Conservation (phyloP, 2,888 invertebrate species). For the Polia nebulosa region DNA sequence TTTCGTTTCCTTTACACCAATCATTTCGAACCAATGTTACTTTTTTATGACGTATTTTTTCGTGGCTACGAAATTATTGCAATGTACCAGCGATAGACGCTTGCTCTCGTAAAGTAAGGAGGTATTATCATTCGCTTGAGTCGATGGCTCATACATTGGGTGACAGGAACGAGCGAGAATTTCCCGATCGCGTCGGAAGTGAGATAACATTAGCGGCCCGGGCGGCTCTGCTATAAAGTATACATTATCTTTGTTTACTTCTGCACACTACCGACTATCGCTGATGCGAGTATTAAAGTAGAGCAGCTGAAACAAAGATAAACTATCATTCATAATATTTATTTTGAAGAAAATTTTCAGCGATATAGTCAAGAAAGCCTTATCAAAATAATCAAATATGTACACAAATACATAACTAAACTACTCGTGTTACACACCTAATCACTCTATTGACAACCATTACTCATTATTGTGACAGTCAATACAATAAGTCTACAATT, state of each 20-base stretch:
- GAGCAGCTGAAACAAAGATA: constrained; percentile 25
- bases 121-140: constrained; percentile 30
- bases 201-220: constrained; percentile 36
- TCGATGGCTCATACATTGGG: neutral
- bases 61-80: constrained; percentile 45
- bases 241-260: constrained; percentile 32
- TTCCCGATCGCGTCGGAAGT: constrained; percentile 31
- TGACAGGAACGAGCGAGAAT: constrained; percentile 6
- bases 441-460: constrained; percentile 28
- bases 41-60: constrained; percentile 61
- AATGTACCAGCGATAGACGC: constrained; percentile 42
- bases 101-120: constrained; percentile 37
- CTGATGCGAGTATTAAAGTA: constrained; percentile 9
- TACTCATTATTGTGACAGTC: constrained; percentile 24
- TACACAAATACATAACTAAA: neutral
- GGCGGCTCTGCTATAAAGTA: constrained; percentile 6
- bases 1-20: constrained; percentile 79
- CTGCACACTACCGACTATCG: neutral
- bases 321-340: constrained; percentile 26
- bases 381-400: constrained; percentile 3
- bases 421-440: neutral
- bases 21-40: constrained; percentile 61
- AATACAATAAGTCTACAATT: neutral
- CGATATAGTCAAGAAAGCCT: neutral
- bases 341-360: neutral